Base-by-base conservation (phyloP, 2,113 vertebrate genomes). In the Gulo gulo region DNA sequence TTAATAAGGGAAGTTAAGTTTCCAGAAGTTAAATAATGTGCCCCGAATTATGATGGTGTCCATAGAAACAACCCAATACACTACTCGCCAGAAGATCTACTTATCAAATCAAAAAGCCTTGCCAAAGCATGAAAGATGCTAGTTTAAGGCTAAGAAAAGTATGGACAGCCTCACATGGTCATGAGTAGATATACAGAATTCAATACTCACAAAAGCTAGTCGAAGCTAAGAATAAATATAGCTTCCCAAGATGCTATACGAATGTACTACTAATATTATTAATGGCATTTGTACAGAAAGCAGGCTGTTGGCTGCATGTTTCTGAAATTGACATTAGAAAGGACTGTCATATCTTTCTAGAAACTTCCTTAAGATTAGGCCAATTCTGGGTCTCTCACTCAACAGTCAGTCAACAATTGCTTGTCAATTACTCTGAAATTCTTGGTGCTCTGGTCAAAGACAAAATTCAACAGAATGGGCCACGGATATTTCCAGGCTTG, bases 141-240 rank as follows among this genome's bases (percentile, higher is more conserved):
- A 23, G 20, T 36, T 89, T 20, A 74, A 78, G 23, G 42, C 7
- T 9, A 26, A 61, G 13, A 39, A 26, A 73, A 45, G 73, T 14
- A 47, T 7, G 5, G 55, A 15, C 15, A 18, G 9, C 0, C 9
- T 45, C 57, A 4, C 26, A 1, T 4, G 14, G 2, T 3, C 7
- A 1, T n/a, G 39, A 61, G 21, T 1, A 50, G 79, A 42, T 2
- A 23, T 24, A 1, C 0, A 1, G 34, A 69, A 80, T 34, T 42
- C 18, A 18, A 2, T 12, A 12, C 23, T 67, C 26, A 45, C 15
- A 59, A n/a, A 87, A 42, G 65, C 4, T 45, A 20, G 20, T n/a
- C 0, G 2, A 5, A 71, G 26, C 81, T 36, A 21, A 78, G 65
- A 71, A 24, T 8, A 36, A 42, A 88, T 1, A 1, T 0, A 23